A percentile compares a stretch with the other conserved stretches of the same genome.
These are phyloP conservation scores for Gopherus flavomarginatus DNA, from an alignment of 2,113 vertebrate genomes.

Conservation along the genomic window DNA sequence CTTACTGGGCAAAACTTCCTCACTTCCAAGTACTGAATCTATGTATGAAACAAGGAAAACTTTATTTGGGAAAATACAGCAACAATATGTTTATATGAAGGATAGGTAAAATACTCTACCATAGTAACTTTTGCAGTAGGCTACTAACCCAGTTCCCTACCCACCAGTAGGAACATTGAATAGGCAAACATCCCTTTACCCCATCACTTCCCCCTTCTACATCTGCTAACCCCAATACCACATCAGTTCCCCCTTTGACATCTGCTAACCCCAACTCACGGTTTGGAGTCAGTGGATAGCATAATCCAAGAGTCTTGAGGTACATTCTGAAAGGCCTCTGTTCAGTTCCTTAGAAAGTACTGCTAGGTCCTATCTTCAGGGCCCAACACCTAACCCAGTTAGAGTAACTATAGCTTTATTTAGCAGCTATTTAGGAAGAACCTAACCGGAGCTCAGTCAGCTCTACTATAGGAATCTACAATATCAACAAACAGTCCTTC, in stretches of 20 bases:
- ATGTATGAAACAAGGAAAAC: background rate
- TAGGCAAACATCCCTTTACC: background rate
- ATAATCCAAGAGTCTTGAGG: background rate
- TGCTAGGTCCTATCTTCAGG: background rate
- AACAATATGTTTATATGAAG: background rate
- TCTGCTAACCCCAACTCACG: background rate
- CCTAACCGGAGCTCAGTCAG: background rate
- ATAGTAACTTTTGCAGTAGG: background rate
- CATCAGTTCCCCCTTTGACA: background rate
- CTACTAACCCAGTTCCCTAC: background rate
- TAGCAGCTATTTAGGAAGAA: background rate
- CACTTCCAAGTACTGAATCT: background rate
- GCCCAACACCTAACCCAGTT: background rate
- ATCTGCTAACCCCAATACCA: background rate
- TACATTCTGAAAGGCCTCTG: background rate
- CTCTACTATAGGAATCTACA: background rate
- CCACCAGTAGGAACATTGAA: background rate
- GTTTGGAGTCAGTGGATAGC: background rate
- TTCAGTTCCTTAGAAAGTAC: background rate
- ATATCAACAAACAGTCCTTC: background rate
- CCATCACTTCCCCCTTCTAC: background rate
- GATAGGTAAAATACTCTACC: background rate
- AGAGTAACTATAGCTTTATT: background rate
- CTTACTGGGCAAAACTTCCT: background rate
- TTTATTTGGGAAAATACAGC: background rate